phyloP scores from a whole-genome alignment of 37 sponge, comb jelly and placozoan species.

The Dysidea cf. avara region DNA sequence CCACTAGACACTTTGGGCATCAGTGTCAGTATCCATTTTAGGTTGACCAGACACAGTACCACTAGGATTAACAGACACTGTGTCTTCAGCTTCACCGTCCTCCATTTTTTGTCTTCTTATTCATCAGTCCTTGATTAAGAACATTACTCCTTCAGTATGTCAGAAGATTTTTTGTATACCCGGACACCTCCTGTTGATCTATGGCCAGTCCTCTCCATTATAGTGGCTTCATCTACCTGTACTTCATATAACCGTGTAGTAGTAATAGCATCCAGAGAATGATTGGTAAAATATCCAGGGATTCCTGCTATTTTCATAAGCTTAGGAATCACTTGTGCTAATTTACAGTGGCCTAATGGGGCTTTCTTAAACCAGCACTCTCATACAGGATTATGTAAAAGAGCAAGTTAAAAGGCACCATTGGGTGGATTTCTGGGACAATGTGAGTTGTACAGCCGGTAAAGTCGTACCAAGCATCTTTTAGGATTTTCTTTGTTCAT shows the following conservation, averaged over 20 bases:
- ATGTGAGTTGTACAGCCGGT: not conserved
- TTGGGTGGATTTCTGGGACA: not conserved
- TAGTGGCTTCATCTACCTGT: slow-evolving; percentile 5
- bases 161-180: slow-evolving; percentile 14
- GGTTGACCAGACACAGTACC: too few species aligned
- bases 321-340: not conserved
- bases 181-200: slow-evolving; percentile 1
- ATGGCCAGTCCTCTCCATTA: slow-evolving; percentile 27
- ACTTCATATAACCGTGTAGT: not conserved
- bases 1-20: too few species aligned
- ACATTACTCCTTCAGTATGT: slow-evolving; percentile 1
- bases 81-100: not conserved
- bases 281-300: slow-evolving; percentile 12
- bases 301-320: slow-evolving; percentile 4
- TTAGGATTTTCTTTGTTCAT: slow-evolving; percentile 2
- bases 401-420: slow-evolving; percentile 13
- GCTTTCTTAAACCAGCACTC: not conserved
- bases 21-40: too few species aligned
- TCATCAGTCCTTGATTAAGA: not conserved
- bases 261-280: not conserved
- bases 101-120: not conserved
- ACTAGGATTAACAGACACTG: too few species aligned
- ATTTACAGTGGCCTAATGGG: slow-evolving; percentile 18
- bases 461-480: slow-evolving; percentile 26
- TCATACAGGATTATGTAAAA: not conserved